These are phyloP conservation scores for Dendrocincla tyrannina DNA, from an alignment of 2,797 vertebrate species.

Conservation along the genomic window DNA sequence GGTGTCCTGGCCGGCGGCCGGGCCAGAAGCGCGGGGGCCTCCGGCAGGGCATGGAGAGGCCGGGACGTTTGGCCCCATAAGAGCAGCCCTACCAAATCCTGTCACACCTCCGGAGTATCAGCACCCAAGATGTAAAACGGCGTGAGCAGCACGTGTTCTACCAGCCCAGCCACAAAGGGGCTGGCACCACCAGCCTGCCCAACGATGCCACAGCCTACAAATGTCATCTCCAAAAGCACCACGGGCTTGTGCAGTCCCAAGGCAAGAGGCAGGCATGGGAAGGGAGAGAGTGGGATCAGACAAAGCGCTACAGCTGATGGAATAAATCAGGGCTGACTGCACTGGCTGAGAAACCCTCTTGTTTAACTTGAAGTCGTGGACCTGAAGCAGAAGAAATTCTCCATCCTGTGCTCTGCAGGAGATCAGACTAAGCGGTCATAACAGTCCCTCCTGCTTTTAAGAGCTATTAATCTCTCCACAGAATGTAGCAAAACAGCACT, in stretches of 20 bases:
- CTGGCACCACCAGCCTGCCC: neutral
- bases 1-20: neutral
- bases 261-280: neutral
- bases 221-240: neutral
- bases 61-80: fast-evolving
- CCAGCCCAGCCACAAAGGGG: neutral
- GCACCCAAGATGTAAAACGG: neutral
- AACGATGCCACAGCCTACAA: fast-evolving
- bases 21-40: neutral
- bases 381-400: conserved; percentile 52
- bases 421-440: conserved; percentile 46
- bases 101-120: neutral
- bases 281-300: neutral
- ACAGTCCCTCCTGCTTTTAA: conserved; percentile 62
- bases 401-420: conserved; percentile 61
- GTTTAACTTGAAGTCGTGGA: neutral
- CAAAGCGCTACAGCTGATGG: neutral
- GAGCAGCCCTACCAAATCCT: neutral
- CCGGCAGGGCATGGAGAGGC: neutral
- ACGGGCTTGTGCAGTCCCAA: fast-evolving
- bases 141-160: neutral
- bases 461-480: conserved; percentile 52
- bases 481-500: conserved; percentile 41
- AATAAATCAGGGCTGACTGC: conserved; percentile 24
- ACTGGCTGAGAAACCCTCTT: conserved; percentile 34